A percentile compares a stretch with the other conserved stretches of the same genome.
Conservation (phyloP, 2,113 vertebrate species). For the Eudyptes chrysolophus region DNA sequence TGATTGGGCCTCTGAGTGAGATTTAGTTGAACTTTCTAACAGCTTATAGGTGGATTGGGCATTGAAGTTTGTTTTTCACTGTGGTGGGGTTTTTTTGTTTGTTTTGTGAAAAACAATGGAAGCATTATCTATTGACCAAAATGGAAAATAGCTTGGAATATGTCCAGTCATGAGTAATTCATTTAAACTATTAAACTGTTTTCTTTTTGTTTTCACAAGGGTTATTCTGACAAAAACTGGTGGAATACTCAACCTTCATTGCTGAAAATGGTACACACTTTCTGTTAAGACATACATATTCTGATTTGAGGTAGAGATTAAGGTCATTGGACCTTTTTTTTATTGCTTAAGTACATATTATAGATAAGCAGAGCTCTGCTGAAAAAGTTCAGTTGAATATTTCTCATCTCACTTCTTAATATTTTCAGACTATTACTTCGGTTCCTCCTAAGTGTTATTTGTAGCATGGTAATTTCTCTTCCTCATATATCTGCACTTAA, state of each 20-base stretch:
- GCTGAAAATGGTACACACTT: not conserved
- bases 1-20: not conserved
- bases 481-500: not conserved
- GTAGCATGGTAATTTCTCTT: not conserved
- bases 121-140: not conserved
- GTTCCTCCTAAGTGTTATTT: not conserved
- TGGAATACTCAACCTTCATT: not conserved
- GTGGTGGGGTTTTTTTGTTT: not conserved
- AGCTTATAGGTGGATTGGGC: not conserved
- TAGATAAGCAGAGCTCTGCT: not conserved
- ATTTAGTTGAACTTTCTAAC: not conserved
- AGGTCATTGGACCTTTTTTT: not conserved
- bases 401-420: not conserved
- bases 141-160: not conserved
- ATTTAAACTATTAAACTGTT: not conserved
- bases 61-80: not conserved
- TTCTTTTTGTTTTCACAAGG: not conserved
- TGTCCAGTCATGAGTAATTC: not conserved
- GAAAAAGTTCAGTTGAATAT: not conserved
- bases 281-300: not conserved
- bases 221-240: not conserved
- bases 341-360: not conserved
- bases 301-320: not conserved
- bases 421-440: not conserved
- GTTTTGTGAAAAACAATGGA: not conserved